A percentile compares a stretch with the other conserved stretches of the same genome.
Evolutionary conservation across 2,113 vertebrate species (phyloP).

Genomic region (Haliaeetus leucogaster): DNA sequence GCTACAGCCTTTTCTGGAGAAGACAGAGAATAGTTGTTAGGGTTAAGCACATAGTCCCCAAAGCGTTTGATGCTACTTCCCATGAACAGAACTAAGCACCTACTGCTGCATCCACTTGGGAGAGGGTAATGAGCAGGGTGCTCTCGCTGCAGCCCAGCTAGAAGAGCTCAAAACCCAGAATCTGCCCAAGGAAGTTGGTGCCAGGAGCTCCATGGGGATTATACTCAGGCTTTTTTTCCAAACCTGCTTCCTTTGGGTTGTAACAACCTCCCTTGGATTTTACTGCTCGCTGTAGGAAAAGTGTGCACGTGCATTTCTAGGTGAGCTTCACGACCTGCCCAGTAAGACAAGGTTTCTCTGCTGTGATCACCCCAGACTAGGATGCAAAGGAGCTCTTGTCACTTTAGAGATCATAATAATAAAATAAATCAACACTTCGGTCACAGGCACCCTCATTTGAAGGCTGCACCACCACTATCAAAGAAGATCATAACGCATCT

Average conservation of each 20-base stretch:
- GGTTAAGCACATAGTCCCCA: neutral
- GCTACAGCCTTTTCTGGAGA: neutral
- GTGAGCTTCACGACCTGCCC: neutral
- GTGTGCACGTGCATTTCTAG: neutral
- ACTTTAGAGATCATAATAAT: neutral
- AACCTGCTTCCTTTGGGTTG: neutral
- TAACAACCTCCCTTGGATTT: neutral
- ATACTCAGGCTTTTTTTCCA: neutral
- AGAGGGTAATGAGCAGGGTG: neutral
- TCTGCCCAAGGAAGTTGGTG: neutral
- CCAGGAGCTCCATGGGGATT: neutral
- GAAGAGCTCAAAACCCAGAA: neutral
- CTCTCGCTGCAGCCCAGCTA: neutral
- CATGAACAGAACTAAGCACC: neutral
- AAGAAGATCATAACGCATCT: neutral
- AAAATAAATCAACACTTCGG: neutral
- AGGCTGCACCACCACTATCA: neutral
- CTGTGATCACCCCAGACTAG: neutral
- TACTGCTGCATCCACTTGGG: neutral
- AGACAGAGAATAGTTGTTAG: neutral
- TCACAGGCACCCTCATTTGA: neutral
- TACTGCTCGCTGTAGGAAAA: neutral
- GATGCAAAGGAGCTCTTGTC: neutral
- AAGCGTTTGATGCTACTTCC: accelerated
- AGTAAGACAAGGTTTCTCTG: neutral